Evolutionary conservation across 2,888 invertebrate genomes (phyloP).

Genomic region (Nomada goodeniana): DNA sequence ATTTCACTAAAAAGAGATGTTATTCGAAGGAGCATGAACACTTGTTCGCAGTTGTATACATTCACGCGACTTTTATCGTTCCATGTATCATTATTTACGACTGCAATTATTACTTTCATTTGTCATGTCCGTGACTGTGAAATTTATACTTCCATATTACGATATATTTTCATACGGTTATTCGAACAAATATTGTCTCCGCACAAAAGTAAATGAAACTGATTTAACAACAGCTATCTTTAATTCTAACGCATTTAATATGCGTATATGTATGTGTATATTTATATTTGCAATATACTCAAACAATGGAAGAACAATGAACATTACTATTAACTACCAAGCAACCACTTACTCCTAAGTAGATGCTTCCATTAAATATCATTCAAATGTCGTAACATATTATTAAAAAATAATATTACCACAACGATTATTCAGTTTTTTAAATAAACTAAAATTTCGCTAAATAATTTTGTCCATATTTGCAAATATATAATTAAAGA

Average conservation of each 20-base stretch:
- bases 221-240: too few relatives aligned
- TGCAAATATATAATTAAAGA: too few relatives aligned
- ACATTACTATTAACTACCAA: background rate
- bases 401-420: background rate
- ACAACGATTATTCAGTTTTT: too few relatives aligned
- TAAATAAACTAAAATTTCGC: background rate
- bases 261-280: too few relatives aligned
- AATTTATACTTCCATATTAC: background rate
- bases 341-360: background rate
- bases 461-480: too few relatives aligned
- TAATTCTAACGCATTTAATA: background rate
- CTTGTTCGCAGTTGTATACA: background rate
- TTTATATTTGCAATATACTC: background rate
- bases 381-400: background rate
- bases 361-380: too few relatives aligned
- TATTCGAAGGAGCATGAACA: background rate
- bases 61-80: background rate
- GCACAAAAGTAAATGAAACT: too few relatives aligned
- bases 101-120: constrained; percentile 1
- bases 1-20: background rate
- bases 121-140: background rate
- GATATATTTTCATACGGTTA: background rate
- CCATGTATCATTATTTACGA: background rate
- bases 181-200: too few relatives aligned
- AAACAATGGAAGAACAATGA: too few relatives aligned